These are phyloP conservation scores for Phainopepla nitens DNA, from an alignment of 2,113 vertebrate genomes.

Conservation along the genomic window DNA sequence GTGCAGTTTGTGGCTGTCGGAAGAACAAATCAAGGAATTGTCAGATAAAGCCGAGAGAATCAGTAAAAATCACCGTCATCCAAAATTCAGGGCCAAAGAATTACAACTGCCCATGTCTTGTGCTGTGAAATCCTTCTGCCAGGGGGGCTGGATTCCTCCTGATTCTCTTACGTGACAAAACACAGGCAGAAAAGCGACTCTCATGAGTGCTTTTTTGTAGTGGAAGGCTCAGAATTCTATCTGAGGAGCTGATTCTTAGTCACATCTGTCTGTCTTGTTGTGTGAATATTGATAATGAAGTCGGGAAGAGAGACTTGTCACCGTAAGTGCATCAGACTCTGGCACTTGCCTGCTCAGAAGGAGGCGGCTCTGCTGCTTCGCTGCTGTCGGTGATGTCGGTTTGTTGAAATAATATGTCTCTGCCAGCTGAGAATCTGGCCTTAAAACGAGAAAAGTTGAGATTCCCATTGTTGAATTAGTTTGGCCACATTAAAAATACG, in stretches of 20 bases:
- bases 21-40: background rate
- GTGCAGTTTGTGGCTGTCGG: background rate
- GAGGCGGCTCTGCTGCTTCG: background rate
- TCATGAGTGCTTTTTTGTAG: background rate
- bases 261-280: slow-evolving; percentile 42
- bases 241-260: background rate
- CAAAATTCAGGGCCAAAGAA: background rate
- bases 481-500: slow-evolving; percentile 60
- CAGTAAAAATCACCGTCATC: background rate
- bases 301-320: slow-evolving; percentile 48
- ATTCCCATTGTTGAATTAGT: slow-evolving; percentile 56
- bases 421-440: slow-evolving; percentile 60
- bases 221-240: background rate
- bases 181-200: background rate
- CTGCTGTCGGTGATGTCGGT: slow-evolving; percentile 18
- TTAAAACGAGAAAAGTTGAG: slow-evolving; percentile 47
- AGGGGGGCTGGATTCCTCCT: background rate
- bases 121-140: background rate
- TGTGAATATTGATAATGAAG: slow-evolving; percentile 64
- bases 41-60: background rate
- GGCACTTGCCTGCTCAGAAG: slow-evolving; percentile 10
- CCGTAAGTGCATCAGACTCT: background rate
- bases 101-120: background rate
- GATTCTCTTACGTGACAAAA: background rate
- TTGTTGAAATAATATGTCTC: slow-evolving; percentile 42